Evolutionary conservation across 2,888 invertebrate species (phyloP).

Genomic region (Matsumyia berberina): DNA sequence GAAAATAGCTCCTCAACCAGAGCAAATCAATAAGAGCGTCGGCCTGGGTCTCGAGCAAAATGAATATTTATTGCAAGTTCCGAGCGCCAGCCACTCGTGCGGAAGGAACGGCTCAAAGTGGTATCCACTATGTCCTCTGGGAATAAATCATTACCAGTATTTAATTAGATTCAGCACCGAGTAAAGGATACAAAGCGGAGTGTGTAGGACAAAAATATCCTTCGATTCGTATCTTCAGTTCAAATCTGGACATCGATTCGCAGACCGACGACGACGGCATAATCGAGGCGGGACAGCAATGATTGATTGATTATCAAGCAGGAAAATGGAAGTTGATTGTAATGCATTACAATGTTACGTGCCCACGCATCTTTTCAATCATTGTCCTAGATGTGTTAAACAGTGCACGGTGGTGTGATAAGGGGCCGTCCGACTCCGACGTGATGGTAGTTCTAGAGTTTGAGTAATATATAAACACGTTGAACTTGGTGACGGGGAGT

Average conservation of each 20-base stretch:
- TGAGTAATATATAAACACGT: not conserved
- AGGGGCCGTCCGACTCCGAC: not conserved
- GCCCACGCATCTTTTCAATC: not conserved
- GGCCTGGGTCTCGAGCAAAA: not conserved
- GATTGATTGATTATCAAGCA: not conserved
- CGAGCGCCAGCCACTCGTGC: not conserved
- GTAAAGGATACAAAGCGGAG: not conserved
- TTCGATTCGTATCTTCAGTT: not conserved
- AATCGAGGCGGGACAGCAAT: not conserved
- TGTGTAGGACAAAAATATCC: not conserved
- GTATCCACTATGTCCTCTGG: not conserved
- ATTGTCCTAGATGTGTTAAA: not conserved
- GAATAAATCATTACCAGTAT: slow-evolving; percentile 36
- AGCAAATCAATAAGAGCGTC: slow-evolving; percentile 18
- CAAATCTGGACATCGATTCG: not conserved
- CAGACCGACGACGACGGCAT: not conserved
- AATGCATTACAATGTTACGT: not conserved
- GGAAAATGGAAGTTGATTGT: not conserved
- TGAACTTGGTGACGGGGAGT: slow-evolving; percentile 1
- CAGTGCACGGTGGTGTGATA: too few species aligned
- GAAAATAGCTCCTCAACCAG: not conserved
- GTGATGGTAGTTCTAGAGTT: not conserved
- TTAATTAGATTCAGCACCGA: slow-evolving; percentile 34
- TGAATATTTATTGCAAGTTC: slow-evolving; percentile 35
- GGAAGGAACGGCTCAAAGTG: slow-evolving; percentile 8